phyloP scores from a whole-genome alignment of 2,888 invertebrate species.

The Nomada hirtipes region DNA sequence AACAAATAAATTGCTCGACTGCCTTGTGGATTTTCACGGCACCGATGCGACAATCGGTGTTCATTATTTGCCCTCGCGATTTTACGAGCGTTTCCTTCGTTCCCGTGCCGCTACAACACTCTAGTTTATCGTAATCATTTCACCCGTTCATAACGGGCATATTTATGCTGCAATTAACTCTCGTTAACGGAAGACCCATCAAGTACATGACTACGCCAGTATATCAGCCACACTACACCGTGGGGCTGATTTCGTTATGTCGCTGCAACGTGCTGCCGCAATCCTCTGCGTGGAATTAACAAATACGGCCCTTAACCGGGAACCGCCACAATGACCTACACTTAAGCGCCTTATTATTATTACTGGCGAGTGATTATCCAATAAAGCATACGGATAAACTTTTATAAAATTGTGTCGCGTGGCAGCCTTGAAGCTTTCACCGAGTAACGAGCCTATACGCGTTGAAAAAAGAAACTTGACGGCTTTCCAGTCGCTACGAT shows the following conservation, averaged over 20 bases:
- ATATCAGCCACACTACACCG: constrained; percentile 63
- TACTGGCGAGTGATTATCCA: constrained; percentile 16
- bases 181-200: constrained; percentile 66
- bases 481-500: background rate
- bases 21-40: constrained; percentile 37
- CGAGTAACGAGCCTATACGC: background rate
- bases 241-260: constrained; percentile 64
- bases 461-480: constrained; percentile 4
- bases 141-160: constrained; percentile 62
- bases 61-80: constrained; percentile 45
- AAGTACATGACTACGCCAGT: constrained; percentile 63
- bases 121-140: constrained; percentile 71
- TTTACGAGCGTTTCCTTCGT: constrained; percentile 54
- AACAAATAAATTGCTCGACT: constrained; percentile 37
- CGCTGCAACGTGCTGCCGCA: constrained; percentile 41
- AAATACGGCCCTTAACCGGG: constrained; percentile 30
- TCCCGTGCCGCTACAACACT: constrained; percentile 38
- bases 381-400: background rate
- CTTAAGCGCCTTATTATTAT: constrained; percentile 28
- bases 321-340: constrained; percentile 36
- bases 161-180: constrained; percentile 73
- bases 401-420: constrained; percentile 8
- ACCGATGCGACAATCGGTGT: constrained; percentile 37
- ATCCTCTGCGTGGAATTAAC: constrained; percentile 53
- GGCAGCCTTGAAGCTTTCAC: background rate